Conservation (phyloP, 2,797 vertebrate genomes). For the Masticophis lateralis region DNA sequence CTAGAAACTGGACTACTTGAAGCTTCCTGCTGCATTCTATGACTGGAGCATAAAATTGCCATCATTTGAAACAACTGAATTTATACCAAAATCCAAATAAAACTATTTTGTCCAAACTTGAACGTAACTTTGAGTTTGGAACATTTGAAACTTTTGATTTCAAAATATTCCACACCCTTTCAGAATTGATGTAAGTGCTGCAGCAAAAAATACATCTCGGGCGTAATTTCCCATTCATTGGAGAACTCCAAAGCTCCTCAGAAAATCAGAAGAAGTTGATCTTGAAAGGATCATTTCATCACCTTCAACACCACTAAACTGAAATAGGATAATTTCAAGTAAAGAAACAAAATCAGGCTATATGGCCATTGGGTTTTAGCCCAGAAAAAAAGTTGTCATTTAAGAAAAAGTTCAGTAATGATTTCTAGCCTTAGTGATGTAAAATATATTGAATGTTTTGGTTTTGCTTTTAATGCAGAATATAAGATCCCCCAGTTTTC, state of each 20-base stretch:
- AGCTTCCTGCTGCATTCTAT: neutral
- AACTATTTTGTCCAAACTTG: neutral
- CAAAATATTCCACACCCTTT: neutral
- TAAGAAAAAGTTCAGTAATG: neutral
- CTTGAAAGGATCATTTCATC: neutral
- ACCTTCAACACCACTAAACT: neutral
- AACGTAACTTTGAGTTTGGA: neutral
- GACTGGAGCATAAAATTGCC: neutral
- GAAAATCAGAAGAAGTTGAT: neutral
- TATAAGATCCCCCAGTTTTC: neutral
- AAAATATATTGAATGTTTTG: neutral
- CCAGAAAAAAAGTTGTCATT: neutral
- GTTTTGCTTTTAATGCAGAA: neutral
- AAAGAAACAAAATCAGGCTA: neutral
- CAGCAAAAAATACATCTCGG: neutral
- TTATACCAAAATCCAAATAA: neutral
- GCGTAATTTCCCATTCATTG: no score
- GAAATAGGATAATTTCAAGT: neutral
- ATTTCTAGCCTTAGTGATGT: neutral
- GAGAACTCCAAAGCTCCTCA: neutral
- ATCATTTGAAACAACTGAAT: neutral
- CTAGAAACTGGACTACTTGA: neutral
- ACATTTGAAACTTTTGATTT: neutral
- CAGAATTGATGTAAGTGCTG: neutral
- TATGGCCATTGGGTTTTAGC: neutral